A percentile compares a stretch with the other conserved stretches of the same genome.
Evolutionary conservation across 1,140 invertebrate genomes (phyloP).

Genomic region (Tribolium castaneum): DNA sequence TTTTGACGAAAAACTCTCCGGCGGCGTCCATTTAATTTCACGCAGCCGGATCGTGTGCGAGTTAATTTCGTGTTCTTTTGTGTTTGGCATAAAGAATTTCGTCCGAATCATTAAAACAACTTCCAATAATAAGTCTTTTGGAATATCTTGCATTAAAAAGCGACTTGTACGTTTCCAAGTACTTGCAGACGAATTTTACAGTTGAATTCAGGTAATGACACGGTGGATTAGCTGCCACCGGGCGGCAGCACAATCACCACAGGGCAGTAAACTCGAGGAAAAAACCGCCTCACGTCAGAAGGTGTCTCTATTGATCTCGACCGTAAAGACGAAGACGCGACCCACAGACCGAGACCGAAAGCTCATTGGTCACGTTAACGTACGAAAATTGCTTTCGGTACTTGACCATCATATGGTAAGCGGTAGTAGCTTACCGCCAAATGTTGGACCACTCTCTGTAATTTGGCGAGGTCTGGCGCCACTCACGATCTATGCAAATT

Average conservation of each 20-base stretch:
- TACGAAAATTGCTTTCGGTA: background rate
- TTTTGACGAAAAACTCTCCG: background rate
- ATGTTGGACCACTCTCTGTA: background rate
- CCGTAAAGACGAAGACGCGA: conserved; percentile 6
- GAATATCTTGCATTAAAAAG: conserved; percentile 7
- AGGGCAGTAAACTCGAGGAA: conserved; percentile 37
- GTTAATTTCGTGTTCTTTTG: conserved; percentile 30
- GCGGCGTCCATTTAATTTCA: conserved; percentile 1
- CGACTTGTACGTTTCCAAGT: conserved; percentile 31
- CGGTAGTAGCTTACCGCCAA: conserved; percentile 4
- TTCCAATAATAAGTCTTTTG: background rate
- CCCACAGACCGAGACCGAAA: conserved; percentile 9
- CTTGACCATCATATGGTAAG: conserved; percentile 3
- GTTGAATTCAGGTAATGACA: conserved; percentile 39
- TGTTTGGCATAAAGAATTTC: conserved; percentile 6
- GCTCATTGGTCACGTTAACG: conserved; percentile 16
- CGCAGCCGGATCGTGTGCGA: background rate
- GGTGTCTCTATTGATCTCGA: conserved; percentile 1
- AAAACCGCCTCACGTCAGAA: conserved; percentile 20
- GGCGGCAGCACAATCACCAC: conserved; percentile 40
- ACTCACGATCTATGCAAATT: conserved; percentile 14
- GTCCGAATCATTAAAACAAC: conserved; percentile 22
- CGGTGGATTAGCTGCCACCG: conserved; percentile 36
- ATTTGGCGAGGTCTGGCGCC: conserved; percentile 5
- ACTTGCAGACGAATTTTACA: conserved; percentile 38